Conservation (phyloP, 2,888 invertebrate genomes). For the Kuschelorhynchus macadamiae region DNA sequence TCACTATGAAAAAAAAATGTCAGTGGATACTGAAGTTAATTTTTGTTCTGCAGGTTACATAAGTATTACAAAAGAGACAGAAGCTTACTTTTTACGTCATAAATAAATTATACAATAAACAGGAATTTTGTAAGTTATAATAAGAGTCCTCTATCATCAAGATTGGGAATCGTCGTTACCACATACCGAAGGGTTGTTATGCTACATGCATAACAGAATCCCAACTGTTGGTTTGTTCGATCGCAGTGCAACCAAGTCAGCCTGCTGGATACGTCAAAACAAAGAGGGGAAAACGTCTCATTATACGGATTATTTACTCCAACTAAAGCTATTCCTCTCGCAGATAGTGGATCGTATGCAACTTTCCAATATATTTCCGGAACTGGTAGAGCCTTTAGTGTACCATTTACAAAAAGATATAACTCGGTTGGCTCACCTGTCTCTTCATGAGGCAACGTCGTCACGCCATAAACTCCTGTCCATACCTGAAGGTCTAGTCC, state of each 20-base stretch:
- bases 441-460: constrained; percentile 72
- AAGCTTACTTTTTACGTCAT: too few species aligned
- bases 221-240: constrained; percentile 68
- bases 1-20: too few species aligned
- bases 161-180: constrained; percentile 71
- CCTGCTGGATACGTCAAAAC: constrained; percentile 71
- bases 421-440: constrained; percentile 57
- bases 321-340: constrained; percentile 73
- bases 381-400: constrained; percentile 68
- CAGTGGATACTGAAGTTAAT: too few species aligned
- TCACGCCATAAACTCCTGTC: constrained; percentile 70
- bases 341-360: constrained; percentile 70
- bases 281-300: constrained; percentile 54
- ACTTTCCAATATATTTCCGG: constrained; percentile 75
- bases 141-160: constrained; percentile 65
- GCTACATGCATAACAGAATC: constrained; percentile 76
- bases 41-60: too few species aligned
- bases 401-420: constrained; percentile 59
- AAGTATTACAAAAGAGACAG: too few species aligned
- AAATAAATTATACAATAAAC: too few species aligned
- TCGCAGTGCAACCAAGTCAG: constrained; percentile 75
- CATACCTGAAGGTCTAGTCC: constrained; percentile 65
- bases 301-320: constrained; percentile 76
- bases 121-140: constrained; percentile 37
- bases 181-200: constrained; percentile 72